Percentiles rank a stretch among this genome's conserved stretches.
Conservation (phyloP, 2,113 vertebrate genomes). For the Hippocampus guttulatus region DNA sequence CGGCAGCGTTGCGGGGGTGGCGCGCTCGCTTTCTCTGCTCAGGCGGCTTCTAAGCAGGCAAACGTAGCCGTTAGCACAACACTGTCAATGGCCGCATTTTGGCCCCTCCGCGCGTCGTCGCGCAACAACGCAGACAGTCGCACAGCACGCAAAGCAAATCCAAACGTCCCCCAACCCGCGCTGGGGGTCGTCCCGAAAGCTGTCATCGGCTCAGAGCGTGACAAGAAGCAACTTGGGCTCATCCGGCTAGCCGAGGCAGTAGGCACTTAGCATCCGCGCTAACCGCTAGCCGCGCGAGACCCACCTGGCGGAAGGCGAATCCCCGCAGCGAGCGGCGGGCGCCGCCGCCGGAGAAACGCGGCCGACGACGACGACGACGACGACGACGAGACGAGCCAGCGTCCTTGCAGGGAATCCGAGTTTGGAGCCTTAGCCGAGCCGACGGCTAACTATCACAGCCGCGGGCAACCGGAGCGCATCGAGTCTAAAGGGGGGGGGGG, state of each 20-base stretch:
- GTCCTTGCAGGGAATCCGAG: neutral
- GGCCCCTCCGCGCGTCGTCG: too few relatives aligned
- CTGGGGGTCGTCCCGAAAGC: neutral
- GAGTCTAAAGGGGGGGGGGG: neutral
- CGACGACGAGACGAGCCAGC: neutral
- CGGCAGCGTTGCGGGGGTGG: conserved; percentile 57
- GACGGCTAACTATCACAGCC: neutral
- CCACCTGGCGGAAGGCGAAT: neutral
- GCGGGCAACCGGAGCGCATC: neutral
- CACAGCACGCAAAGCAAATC: neutral
- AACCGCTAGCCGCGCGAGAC: neutral
- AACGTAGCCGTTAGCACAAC: conserved; percentile 36
- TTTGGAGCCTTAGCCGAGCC: neutral
- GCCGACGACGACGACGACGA: neutral
- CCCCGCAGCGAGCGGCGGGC: neutral
- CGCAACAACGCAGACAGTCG: neutral
- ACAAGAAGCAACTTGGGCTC: neutral
- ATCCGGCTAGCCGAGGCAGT: neutral
- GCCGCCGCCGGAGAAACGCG: neutral
- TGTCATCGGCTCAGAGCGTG: neutral
- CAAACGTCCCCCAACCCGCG: neutral
- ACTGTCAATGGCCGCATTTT: neutral
- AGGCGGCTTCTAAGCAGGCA: conserved; percentile 21
- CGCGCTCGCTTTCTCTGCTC: conserved; percentile 26
- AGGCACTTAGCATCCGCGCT: neutral